phyloP scores from a whole-genome alignment of 37 sponge, comb jelly and placozoan species.

The Corticium candelabrum region DNA sequence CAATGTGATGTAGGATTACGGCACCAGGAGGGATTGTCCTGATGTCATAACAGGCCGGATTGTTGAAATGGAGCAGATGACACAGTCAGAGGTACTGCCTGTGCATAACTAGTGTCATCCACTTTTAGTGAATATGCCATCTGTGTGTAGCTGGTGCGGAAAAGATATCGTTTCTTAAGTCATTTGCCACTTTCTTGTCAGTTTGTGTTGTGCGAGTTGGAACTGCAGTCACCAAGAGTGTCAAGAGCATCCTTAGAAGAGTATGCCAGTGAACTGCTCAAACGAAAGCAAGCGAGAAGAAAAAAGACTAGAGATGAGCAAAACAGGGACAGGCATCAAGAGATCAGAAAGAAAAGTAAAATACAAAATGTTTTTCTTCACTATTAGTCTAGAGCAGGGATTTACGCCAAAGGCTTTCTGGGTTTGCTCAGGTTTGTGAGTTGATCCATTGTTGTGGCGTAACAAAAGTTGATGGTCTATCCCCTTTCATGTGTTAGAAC shows the following conservation, averaged over 20 bases:
- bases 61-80: slow-evolving; percentile 57
- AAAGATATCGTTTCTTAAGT: slow-evolving; percentile 55
- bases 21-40: slow-evolving; percentile 40
- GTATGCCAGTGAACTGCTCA: slow-evolving; percentile 49
- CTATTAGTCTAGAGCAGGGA: neutral
- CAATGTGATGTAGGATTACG: slow-evolving; percentile 85
- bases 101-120: neutral
- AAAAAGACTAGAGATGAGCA: slow-evolving; percentile 55
- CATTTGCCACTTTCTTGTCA: slow-evolving; percentile 78
- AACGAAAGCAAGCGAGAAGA: slow-evolving; percentile 25
- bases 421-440: neutral
- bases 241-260: slow-evolving; percentile 34
- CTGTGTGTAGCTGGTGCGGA: slow-evolving; percentile 47
- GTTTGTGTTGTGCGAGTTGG: slow-evolving; percentile 70
- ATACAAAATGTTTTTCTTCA: too few species aligned
- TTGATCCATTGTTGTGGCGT: neutral
- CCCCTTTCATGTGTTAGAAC: neutral
- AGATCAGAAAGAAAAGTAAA: neutral
- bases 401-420: neutral
- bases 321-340: slow-evolving; percentile 20
- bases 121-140: neutral
- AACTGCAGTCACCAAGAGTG: slow-evolving; percentile 52
- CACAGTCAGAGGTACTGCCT: slow-evolving; percentile 49
- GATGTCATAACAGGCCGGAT: slow-evolving; percentile 50
- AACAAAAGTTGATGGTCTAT: neutral